Conservation (phyloP, 2,113 vertebrate species). For the Peucedramus taeniatus region DNA sequence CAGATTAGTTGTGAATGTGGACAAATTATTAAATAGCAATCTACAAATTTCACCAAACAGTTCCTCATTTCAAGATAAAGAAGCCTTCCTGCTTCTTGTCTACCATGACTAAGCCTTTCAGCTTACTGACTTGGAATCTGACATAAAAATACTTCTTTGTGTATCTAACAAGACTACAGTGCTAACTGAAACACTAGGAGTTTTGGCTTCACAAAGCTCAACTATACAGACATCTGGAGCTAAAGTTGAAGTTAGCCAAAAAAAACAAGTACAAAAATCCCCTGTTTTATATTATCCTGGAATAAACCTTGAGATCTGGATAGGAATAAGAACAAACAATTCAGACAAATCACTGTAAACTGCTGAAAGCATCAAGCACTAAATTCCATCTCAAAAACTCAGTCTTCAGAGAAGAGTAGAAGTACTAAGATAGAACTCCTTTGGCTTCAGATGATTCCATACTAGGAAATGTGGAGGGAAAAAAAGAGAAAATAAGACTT, state of each 20-base stretch:
- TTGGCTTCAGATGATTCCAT: background rate
- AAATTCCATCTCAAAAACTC: background rate
- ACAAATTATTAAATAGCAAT: background rate
- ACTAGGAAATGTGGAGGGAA: fast-evolving
- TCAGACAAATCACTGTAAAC: background rate
- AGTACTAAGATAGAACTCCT: background rate
- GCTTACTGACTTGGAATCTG: background rate
- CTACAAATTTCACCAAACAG: background rate
- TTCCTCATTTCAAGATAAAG: background rate
- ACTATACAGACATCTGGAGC: background rate
- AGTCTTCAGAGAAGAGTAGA: background rate
- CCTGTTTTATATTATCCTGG: background rate
- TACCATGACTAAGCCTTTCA: background rate
- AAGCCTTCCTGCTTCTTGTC: background rate
- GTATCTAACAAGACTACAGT: background rate
- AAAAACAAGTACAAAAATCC: background rate
- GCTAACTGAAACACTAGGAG: background rate
- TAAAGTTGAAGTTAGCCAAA: background rate
- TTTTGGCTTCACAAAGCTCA: background rate
- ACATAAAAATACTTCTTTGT: background rate
- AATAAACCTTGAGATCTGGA: background rate
- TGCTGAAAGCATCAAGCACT: background rate
- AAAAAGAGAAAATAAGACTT: background rate
- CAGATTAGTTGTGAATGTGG: background rate
- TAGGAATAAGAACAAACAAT: background rate